A percentile compares a stretch with the other conserved stretches of the same genome.
Conservation (phyloP, 2,113 vertebrate species). For the Haemorhous mexicanus region DNA sequence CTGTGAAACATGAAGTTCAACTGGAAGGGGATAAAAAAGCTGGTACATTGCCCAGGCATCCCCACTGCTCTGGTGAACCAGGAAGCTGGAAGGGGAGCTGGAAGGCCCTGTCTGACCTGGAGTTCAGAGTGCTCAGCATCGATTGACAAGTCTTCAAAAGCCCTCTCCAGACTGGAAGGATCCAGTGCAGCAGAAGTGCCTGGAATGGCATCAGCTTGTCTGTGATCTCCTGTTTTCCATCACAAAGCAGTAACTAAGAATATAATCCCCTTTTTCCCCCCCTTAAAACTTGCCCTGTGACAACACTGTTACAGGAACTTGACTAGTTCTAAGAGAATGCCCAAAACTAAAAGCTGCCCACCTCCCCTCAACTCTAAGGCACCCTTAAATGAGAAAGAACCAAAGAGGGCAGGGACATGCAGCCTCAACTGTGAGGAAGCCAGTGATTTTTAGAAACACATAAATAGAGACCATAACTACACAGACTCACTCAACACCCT, state of each 20-base stretch:
- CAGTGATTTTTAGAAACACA: background rate
- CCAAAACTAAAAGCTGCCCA: background rate
- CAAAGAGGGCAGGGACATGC: background rate
- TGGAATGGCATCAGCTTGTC: background rate
- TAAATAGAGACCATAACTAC: background rate
- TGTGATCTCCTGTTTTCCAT: background rate
- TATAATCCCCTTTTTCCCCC: background rate
- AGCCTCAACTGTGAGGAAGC: background rate
- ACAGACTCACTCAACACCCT: background rate
- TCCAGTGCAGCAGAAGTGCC: background rate
- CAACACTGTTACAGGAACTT: background rate
- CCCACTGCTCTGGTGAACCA: background rate
- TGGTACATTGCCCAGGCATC: background rate
- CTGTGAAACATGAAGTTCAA: background rate
- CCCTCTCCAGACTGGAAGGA: background rate
- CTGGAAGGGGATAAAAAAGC: background rate
- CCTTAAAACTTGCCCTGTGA: background rate
- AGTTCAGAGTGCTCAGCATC: background rate
- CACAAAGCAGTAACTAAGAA: background rate
- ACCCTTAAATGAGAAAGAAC: slow-evolving; percentile 21
- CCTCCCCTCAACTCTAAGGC: slow-evolving; percentile 30
- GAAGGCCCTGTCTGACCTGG: background rate
- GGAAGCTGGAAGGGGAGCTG: background rate
- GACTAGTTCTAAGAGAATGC: background rate
- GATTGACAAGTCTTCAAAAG: background rate